phyloP scores from a whole-genome alignment of 2,113 vertebrate species.

The Hippocampus abdominalis region DNA sequence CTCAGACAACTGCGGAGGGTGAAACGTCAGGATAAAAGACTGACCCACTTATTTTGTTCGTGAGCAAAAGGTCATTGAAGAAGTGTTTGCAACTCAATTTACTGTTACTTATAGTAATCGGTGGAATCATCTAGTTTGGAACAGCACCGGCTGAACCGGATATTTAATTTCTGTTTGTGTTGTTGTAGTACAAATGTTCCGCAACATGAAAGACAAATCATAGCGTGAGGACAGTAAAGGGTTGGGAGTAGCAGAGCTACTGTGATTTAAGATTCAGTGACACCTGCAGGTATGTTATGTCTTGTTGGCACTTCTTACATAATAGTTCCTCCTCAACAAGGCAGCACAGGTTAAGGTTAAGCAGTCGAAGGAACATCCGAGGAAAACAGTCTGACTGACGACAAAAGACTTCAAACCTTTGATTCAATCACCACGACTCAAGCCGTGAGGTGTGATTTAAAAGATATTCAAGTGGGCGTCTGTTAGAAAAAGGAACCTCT shows the following conservation, averaged over 20 bases:
- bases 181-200: constrained; percentile 27
- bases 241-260: constrained; percentile 8
- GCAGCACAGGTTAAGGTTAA: constrained; percentile 18
- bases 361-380: neutral
- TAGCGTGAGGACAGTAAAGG: constrained; percentile 12
- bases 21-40: neutral
- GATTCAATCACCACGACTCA: constrained; percentile 22
- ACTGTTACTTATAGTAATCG: constrained; percentile 8
- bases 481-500: constrained; percentile 38
- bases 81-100: neutral
- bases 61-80: no score
- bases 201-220: constrained; percentile 24
- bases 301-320: constrained; percentile 20
- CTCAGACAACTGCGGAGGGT: neutral
- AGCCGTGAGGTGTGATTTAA: constrained; percentile 27
- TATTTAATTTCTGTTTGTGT: constrained; percentile 17
- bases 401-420: constrained; percentile 9
- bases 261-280: constrained; percentile 25
- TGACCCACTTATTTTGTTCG: neutral
- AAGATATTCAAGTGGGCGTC: constrained; percentile 25
- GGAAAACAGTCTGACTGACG: constrained; percentile 6
- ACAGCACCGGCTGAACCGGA: neutral
- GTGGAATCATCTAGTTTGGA: constrained; percentile 6
- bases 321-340: constrained; percentile 17
- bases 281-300: constrained; percentile 19